Conservation (phyloP, 2,797 vertebrate genomes). For the Acanthurus leucopareius region DNA sequence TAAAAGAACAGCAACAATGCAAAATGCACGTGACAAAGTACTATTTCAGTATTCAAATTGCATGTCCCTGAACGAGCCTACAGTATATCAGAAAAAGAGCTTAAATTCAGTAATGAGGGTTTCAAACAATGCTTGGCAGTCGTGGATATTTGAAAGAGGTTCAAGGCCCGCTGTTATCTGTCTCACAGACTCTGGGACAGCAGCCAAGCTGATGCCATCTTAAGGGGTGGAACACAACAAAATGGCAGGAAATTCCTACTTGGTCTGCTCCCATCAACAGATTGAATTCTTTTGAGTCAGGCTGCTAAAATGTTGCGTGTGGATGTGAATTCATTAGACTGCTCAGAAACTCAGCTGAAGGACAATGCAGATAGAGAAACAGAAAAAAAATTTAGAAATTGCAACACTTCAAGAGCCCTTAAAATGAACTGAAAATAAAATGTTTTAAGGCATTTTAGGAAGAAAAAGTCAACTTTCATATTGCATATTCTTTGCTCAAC, state of each 20-base stretch:
- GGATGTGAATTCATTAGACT: constrained; percentile 27
- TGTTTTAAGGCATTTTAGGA: too few relatives aligned
- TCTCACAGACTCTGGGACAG: constrained; percentile 69
- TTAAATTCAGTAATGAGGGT: constrained; percentile 11
- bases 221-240: constrained; percentile 77
- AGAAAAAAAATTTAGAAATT: not conserved
- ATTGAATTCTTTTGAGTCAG: constrained; percentile 67
- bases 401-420: not conserved
- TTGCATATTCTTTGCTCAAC: not conserved
- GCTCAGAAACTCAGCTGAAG: not conserved
- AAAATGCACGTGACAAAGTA: not conserved
- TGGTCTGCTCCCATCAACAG: constrained; percentile 66
- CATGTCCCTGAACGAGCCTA: not conserved
- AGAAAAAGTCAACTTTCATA: not conserved
- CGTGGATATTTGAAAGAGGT: constrained; percentile 61
- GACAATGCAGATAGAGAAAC: not conserved
- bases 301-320: constrained; percentile 53
- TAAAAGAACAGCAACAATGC: not conserved
- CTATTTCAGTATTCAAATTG: not conserved
- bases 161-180: constrained; percentile 74
- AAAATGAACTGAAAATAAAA: not conserved
- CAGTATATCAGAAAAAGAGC: not conserved
- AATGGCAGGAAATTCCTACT: constrained; percentile 87
- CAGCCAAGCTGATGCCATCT: constrained; percentile 81
- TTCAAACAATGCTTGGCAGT: constrained; percentile 49